Percentiles rank a stretch among this genome's conserved stretches.
Conservation (phyloP, 2,113 vertebrate species). For the Toxostoma redivivum region DNA sequence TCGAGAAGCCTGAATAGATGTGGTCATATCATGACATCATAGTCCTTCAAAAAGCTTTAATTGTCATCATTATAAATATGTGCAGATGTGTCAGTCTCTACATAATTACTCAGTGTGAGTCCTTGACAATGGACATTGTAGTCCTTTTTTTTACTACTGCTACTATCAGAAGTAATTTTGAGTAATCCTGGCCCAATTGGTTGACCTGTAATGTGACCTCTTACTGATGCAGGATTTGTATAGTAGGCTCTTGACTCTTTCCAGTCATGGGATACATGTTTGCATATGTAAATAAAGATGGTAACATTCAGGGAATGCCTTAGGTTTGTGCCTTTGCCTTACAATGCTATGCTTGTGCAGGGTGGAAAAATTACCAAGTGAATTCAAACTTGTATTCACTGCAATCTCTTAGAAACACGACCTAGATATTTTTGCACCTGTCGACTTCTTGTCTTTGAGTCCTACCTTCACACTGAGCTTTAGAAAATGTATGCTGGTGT, state of each 20-base stretch:
- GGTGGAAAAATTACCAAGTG: not conserved
- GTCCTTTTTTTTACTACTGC: not conserved
- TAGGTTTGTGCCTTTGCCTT: not conserved
- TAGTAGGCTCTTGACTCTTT: not conserved
- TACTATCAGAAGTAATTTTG: not conserved
- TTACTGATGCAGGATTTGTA: not conserved
- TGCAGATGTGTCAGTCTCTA: not conserved
- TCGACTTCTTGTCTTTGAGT: not conserved
- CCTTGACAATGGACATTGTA: not conserved
- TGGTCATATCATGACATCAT: slow-evolving; percentile 16
- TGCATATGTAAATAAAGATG: not conserved
- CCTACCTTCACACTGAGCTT: not conserved
- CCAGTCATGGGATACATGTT: not conserved
- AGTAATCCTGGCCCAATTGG: not conserved
- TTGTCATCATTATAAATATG: not conserved
- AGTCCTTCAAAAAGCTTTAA: slow-evolving; percentile 4
- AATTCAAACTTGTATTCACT: not conserved
- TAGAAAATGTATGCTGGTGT: not conserved
- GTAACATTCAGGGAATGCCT: not conserved
- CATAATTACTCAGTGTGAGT: slow-evolving; percentile 18
- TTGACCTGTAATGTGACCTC: not conserved
- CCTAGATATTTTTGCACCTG: slow-evolving; percentile 3
- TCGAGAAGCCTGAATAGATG: slow-evolving; percentile 11
- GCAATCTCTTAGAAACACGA: not conserved
- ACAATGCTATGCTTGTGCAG: not conserved